Evolutionary conservation across 92 coral and sea anemone species (phyloP).

Genomic region (Epizoanthus scotinus): DNA sequence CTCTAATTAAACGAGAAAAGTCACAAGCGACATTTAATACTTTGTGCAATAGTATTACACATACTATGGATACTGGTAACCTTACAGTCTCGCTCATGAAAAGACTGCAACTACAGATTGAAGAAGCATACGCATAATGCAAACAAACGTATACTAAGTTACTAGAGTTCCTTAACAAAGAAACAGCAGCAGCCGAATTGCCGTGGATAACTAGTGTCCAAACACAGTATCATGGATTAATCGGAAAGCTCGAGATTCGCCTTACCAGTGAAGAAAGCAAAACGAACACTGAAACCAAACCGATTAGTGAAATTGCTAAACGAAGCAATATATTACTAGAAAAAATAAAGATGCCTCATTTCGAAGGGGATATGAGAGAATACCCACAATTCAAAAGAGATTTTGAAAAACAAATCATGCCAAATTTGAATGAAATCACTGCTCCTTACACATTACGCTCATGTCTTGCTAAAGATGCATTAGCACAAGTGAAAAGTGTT

Average conservation of each 20-base stretch:
- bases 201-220: slow-evolving; percentile 41
- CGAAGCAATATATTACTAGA: slow-evolving; percentile 30
- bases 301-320: not conserved
- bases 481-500: slow-evolving; percentile 33
- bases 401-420: slow-evolving; percentile 55
- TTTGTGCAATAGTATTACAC: not conserved
- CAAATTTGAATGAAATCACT: slow-evolving; percentile 2
- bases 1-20: not conserved
- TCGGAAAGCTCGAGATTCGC: slow-evolving; percentile 4
- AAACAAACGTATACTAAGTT: slow-evolving; percentile 14
- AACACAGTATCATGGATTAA: slow-evolving; percentile 28
- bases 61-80: not conserved
- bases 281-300: not conserved
- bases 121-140: slow-evolving; percentile 39
- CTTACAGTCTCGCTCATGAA: slow-evolving; percentile 22
- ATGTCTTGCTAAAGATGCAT: slow-evolving; percentile 44
- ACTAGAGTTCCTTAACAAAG: slow-evolving; percentile 20
- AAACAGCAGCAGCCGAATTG: slow-evolving; percentile 40
- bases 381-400: slow-evolving; percentile 58
- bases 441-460: slow-evolving; percentile 47
- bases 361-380: slow-evolving; percentile 47
- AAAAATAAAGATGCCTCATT: slow-evolving; percentile 47
- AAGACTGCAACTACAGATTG: slow-evolving; percentile 26
- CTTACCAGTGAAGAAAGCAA: not conserved
- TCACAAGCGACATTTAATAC: slow-evolving; percentile 1